A percentile compares a stretch with the other conserved stretches of the same genome.
These are phyloP conservation scores for Periparus ater DNA, from an alignment of 2,797 vertebrate species.

Conservation along the genomic window DNA sequence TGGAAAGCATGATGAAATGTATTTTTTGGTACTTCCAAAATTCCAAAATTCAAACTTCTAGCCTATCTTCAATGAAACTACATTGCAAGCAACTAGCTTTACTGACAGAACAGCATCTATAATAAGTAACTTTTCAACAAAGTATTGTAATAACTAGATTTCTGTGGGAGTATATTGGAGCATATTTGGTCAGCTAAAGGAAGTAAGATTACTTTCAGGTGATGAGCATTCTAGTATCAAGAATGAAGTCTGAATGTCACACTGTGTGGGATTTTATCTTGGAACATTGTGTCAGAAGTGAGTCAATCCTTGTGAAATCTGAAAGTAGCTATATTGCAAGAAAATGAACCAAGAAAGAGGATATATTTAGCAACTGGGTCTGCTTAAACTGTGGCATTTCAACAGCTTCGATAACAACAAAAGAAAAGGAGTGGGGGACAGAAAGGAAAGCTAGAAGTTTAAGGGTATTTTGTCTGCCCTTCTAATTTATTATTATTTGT, in stretches of 20 bases:
- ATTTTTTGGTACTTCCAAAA: not conserved
- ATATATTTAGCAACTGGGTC: constrained; percentile 42
- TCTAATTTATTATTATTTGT: not conserved
- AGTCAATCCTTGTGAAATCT: constrained; percentile 49
- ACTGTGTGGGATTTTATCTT: constrained; percentile 22
- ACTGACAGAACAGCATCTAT: not conserved
- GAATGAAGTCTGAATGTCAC: constrained; percentile 1
- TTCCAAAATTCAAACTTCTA: not conserved
- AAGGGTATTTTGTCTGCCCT: not conserved
- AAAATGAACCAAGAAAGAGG: constrained; percentile 7
- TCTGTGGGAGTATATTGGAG: not conserved
- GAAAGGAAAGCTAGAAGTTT: not conserved
- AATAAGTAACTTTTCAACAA: not conserved
- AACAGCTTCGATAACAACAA: not conserved
- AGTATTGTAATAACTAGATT: not conserved
- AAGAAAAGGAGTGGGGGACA: not conserved
- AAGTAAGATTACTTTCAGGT: not conserved
- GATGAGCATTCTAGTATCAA: not conserved
- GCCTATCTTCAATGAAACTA: not conserved
- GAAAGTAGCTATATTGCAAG: constrained; percentile 7
- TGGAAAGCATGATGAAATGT: not conserved
- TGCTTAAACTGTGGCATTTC: not conserved
- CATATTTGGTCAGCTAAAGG: not conserved
- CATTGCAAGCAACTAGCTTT: not conserved
- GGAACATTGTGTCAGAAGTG: constrained; percentile 51